phyloP scores from a whole-genome alignment of 2,113 vertebrate genomes.

The Sylvietta virens region DNA sequence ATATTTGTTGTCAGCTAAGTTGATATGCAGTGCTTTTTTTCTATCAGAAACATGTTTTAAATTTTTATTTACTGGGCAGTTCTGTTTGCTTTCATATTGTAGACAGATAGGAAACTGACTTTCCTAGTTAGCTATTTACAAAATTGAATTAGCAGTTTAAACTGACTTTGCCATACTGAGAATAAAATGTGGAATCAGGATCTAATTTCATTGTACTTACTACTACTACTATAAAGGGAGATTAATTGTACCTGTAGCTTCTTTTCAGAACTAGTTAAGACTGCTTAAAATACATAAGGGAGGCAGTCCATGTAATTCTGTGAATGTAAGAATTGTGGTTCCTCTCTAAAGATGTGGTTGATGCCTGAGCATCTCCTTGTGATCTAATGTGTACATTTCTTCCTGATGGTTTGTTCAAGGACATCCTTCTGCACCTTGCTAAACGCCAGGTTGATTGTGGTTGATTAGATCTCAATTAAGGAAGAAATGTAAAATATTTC shows the following conservation, averaged over 20 bases:
- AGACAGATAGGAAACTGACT: background rate
- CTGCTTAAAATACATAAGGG: background rate
- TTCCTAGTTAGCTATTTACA: background rate
- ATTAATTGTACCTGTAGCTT: background rate
- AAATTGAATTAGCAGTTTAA: background rate
- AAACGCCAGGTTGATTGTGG: background rate
- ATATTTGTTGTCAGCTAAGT: background rate
- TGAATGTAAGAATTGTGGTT: background rate
- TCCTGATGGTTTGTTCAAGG: background rate
- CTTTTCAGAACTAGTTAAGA: background rate
- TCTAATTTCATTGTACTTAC: background rate
- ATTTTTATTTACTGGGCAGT: background rate
- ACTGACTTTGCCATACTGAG: background rate
- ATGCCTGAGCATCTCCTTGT: background rate
- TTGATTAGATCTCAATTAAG: background rate
- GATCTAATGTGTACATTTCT: background rate
- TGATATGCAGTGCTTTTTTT: background rate
- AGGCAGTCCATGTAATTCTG: background rate
- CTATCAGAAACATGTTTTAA: background rate
- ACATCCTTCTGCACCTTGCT: background rate
- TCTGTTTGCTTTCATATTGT: background rate
- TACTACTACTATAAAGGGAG: background rate
- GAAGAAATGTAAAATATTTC: background rate
- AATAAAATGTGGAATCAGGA: background rate
- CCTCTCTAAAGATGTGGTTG: background rate